These are phyloP conservation scores for Anastatus disparis DNA, from an alignment of 1,140 invertebrate species.

Conservation along the genomic window DNA sequence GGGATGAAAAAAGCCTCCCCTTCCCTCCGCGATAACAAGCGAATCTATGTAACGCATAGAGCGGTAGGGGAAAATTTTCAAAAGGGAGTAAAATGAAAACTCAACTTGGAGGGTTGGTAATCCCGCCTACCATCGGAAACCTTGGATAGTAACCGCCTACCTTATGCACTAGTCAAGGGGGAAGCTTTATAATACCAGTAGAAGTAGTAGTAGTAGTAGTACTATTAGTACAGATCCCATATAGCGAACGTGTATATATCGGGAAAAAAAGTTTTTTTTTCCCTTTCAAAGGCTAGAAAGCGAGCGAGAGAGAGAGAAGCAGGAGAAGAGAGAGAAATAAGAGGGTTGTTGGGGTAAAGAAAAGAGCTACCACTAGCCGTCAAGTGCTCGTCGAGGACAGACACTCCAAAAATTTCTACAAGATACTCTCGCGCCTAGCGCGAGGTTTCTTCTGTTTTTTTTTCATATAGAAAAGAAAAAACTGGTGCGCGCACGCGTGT, in stretches of 20 bases:
- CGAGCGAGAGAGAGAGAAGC: neutral
- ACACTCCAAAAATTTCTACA: constrained; percentile 33
- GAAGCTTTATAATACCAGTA: too few relatives aligned
- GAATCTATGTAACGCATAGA: too few relatives aligned
- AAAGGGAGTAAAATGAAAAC: neutral
- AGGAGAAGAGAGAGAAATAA: neutral
- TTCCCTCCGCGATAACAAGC: too few relatives aligned
- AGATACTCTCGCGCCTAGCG: neutral
- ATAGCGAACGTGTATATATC: too few relatives aligned
- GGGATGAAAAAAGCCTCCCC: too few relatives aligned
- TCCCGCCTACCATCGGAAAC: constrained; percentile 53
- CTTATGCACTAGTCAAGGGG: too few relatives aligned
- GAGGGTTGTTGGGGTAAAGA: neutral
- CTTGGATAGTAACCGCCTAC: too few relatives aligned
- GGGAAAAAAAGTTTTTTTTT: too few relatives aligned
- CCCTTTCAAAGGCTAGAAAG: neutral
- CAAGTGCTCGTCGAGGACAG: constrained; percentile 67
- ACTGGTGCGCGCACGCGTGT: too few relatives aligned
- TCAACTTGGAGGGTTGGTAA: neutral
- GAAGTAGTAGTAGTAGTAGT: too few relatives aligned
- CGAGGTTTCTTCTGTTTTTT: neutral
- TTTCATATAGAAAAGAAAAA: neutral
- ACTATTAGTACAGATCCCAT: too few relatives aligned
- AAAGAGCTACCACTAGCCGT: constrained; percentile 60
- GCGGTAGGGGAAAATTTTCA: neutral